These are phyloP conservation scores for Scalopus aquaticus DNA, from an alignment of 2,113 vertebrate species.

Conservation along the genomic window DNA sequence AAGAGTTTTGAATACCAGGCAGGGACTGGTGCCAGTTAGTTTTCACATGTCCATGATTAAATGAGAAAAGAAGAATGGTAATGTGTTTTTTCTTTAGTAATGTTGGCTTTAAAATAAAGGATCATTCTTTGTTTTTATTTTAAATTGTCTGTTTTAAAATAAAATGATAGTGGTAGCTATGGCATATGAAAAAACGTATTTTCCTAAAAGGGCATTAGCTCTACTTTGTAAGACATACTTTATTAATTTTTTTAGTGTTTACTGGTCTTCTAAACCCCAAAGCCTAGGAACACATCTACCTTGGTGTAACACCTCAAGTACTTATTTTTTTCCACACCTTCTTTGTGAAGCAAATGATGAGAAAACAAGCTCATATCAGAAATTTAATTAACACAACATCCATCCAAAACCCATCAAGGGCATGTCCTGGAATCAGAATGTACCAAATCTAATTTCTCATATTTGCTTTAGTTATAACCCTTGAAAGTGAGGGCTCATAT, in stretches of 20 bases:
- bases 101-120: background rate
- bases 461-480: background rate
- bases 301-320: background rate
- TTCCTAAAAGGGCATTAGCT: background rate
- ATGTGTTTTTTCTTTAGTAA: background rate
- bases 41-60: background rate
- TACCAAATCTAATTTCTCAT: conserved; percentile 21
- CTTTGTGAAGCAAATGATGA: conserved; percentile 50
- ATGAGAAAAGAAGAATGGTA: background rate
- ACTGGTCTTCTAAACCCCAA: background rate
- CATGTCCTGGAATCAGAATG: background rate
- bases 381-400: conserved; percentile 58
- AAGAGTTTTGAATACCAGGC: background rate
- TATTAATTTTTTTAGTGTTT: background rate
- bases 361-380: conserved; percentile 22
- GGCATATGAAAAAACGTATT: background rate
- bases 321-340: background rate
- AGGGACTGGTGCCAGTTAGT: background rate
- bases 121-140: background rate
- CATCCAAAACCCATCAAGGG: background rate
- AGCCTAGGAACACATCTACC: background rate
- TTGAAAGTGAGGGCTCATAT: background rate
- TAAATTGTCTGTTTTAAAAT: background rate
- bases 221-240: background rate
- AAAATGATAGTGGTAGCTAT: background rate